These are phyloP conservation scores for Crocidura indochinensis DNA, from an alignment of 2,797 vertebrate species.

Conservation along the genomic window DNA sequence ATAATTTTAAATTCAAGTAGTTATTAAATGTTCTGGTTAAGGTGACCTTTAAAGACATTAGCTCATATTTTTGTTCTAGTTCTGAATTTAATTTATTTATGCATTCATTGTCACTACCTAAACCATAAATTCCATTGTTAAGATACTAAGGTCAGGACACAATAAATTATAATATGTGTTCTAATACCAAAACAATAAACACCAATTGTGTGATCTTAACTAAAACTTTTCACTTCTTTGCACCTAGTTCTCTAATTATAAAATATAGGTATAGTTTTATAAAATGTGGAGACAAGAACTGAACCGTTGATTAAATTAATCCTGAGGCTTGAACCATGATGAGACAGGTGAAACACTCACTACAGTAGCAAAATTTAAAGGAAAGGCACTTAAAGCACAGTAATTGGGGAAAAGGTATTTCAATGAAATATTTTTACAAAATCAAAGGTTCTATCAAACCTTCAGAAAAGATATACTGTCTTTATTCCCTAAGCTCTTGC, in stretches of 20 bases:
- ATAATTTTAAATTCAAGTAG: conserved; percentile 4
- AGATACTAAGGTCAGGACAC: background rate
- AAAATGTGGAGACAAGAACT: background rate
- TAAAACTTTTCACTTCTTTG: conserved; percentile 8
- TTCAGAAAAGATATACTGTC: too few species aligned
- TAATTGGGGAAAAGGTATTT: conserved; percentile 14
- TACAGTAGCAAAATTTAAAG: background rate
- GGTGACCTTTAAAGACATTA: conserved; percentile 25
- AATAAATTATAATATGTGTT: conserved; percentile 7
- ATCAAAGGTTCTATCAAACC: too few species aligned
- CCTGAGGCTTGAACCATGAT: background rate
- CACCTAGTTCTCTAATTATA: conserved; percentile 10
- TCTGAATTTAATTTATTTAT: conserved; percentile 43
- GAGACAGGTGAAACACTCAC: background rate
- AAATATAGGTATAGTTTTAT: background rate
- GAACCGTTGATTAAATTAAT: conserved; percentile 30
- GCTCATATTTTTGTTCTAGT: background rate
- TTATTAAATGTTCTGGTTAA: background rate
- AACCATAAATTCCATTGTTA: conserved; percentile 48
- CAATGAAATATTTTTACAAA: too few species aligned
- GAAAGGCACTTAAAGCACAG: background rate
- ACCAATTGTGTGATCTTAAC: background rate
- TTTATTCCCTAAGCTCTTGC: too few species aligned
- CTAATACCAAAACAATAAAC: conserved; percentile 15
- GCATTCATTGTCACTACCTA: background rate